Evolutionary conservation across 2,113 vertebrate genomes (phyloP).

Genomic region (Ellobius talpinus): DNA sequence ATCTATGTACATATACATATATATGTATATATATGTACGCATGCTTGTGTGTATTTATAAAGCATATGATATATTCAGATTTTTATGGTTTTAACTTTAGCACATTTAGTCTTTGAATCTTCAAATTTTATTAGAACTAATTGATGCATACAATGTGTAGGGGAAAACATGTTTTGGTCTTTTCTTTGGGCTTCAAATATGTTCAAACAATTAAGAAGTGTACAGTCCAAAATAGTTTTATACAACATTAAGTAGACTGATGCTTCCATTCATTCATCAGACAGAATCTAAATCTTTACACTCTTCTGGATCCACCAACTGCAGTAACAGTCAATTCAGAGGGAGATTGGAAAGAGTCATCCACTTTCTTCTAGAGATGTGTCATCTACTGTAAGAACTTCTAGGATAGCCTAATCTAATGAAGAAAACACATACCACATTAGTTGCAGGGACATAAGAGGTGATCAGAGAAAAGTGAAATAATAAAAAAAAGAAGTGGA

Average conservation of each 20-base stretch:
- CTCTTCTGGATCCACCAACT: neutral
- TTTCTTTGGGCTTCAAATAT: neutral
- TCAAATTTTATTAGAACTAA: neutral
- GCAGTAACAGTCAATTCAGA: neutral
- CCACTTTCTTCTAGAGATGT: neutral
- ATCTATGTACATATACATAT: no score
- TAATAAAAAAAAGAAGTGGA: neutral
- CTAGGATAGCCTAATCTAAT: neutral
- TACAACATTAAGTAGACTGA: neutral
- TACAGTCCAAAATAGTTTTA: neutral
- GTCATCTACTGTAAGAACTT: accelerated
- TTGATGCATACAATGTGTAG: no score
- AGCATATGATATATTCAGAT: neutral
- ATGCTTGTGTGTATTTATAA: neutral
- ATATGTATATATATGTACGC: neutral
- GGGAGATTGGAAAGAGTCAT: neutral
- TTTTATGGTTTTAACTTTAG: neutral
- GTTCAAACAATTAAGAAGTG: neutral
- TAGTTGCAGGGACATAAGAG: neutral
- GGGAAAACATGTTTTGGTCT: neutral
- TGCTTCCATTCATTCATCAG: neutral
- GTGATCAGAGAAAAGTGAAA: neutral
- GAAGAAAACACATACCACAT: neutral
- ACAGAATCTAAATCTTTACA: neutral
- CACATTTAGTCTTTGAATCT: neutral